Evolutionary conservation across 2,113 vertebrate species (phyloP).

Genomic region (Perca fluviatilis): DNA sequence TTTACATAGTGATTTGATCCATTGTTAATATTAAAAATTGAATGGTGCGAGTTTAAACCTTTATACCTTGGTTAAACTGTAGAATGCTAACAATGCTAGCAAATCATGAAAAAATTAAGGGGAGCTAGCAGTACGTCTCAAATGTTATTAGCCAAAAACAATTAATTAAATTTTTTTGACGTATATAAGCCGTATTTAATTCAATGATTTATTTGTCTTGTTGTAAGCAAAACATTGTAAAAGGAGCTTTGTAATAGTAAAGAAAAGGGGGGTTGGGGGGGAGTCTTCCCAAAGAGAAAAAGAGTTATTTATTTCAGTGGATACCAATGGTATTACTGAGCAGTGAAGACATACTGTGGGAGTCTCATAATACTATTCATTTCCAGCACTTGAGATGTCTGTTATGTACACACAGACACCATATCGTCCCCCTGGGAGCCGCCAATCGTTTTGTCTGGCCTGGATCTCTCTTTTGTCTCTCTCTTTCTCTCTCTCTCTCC

Average conservation of each 20-base stretch:
- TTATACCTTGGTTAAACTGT: neutral
- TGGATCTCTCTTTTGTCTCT: constrained; percentile 68
- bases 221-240: constrained; percentile 8
- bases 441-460: constrained; percentile 72
- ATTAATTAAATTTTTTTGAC: neutral
- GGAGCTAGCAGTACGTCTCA: neutral
- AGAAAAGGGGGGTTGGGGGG: neutral
- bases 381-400: constrained; percentile 62
- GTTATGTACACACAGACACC: constrained; percentile 69
- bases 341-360: constrained; percentile 38
- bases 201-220: neutral
- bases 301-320: constrained; percentile 33
- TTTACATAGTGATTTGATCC: neutral
- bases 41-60: neutral
- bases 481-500: constrained; percentile 2
- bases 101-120: neutral
- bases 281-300: neutral
- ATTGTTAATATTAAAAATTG: neutral
- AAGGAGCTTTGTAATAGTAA: constrained; percentile 8
- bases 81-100: neutral
- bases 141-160: neutral
- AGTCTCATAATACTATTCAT: constrained; percentile 62
- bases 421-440: constrained; percentile 58
- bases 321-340: constrained; percentile 11
- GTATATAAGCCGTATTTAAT: neutral